phyloP scores from a whole-genome alignment of 2,113 vertebrate species.

The human region DNA sequence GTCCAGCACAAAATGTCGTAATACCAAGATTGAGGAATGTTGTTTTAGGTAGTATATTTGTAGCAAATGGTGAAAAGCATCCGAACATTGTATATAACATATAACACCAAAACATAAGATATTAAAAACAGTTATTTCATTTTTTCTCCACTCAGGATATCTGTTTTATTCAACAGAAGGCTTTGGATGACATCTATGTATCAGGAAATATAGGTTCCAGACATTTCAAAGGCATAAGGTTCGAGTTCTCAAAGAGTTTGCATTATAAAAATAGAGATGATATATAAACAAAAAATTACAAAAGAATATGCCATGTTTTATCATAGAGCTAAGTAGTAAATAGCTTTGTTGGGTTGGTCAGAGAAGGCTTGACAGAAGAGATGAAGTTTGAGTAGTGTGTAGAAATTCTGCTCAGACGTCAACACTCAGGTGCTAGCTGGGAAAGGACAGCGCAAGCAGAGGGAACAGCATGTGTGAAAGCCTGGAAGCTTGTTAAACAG shows the following conservation, averaged over 20 bases:
- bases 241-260: not conserved
- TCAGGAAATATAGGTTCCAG: not conserved
- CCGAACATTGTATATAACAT: not conserved
- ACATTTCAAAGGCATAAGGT: not conserved
- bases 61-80: not conserved
- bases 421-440: not conserved
- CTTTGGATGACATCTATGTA: not conserved
- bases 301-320: not conserved
- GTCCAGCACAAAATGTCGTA: not conserved
- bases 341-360: not conserved
- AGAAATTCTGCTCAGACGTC: not conserved
- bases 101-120: not conserved
- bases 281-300: not conserved
- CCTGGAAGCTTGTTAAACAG: not conserved
- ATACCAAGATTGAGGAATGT: not conserved
- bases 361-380: not conserved
- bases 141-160: not conserved
- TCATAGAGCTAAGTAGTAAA: not conserved
- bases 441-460: not conserved
- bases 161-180: not conserved
- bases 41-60: not conserved
- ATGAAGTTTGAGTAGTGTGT: not conserved
- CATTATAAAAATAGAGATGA: not conserved
- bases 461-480: not conserved
- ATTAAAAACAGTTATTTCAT: not conserved